Conservation (phyloP, 64 coral and sea anemone species). For the Anthopleura sola region DNA sequence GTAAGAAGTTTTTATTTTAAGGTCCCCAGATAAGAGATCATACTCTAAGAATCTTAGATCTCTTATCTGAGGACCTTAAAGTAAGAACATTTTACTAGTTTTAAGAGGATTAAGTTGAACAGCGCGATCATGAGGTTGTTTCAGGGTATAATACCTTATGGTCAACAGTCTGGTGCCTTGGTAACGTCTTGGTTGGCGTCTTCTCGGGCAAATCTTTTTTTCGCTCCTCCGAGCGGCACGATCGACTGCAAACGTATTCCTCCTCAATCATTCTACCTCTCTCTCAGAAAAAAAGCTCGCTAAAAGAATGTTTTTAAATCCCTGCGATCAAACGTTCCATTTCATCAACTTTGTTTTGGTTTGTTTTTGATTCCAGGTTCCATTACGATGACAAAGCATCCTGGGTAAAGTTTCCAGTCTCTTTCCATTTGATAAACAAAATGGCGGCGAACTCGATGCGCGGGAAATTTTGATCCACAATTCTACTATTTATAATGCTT, state of each 20-base stretch:
- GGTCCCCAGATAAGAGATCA: too few relatives aligned
- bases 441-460: conserved; percentile 26
- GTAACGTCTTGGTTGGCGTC: conserved; percentile 48
- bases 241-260: conserved; percentile 40
- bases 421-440: not conserved
- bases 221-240: conserved; percentile 44
- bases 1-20: too few relatives aligned
- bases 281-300: not conserved
- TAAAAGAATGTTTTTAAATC: not conserved
- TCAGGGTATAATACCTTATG: too few relatives aligned
- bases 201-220: conserved; percentile 55
- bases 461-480: not conserved
- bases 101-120: too few relatives aligned
- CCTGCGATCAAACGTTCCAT: not conserved
- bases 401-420: conserved; percentile 8
- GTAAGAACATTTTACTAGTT: too few relatives aligned
- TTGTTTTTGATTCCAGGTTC: not conserved
- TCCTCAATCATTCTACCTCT: conserved; percentile 38
- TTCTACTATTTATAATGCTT: not conserved
- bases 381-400: not conserved
- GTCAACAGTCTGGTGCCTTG: conserved; percentile 63
- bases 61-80: too few relatives aligned
- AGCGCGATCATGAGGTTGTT: too few relatives aligned
- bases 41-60: too few relatives aligned
- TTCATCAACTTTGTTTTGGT: not conserved